A percentile compares a stretch with the other conserved stretches of the same genome.
Evolutionary conservation across 2,888 invertebrate species (phyloP).

Genomic region (Suillia variegata): DNA sequence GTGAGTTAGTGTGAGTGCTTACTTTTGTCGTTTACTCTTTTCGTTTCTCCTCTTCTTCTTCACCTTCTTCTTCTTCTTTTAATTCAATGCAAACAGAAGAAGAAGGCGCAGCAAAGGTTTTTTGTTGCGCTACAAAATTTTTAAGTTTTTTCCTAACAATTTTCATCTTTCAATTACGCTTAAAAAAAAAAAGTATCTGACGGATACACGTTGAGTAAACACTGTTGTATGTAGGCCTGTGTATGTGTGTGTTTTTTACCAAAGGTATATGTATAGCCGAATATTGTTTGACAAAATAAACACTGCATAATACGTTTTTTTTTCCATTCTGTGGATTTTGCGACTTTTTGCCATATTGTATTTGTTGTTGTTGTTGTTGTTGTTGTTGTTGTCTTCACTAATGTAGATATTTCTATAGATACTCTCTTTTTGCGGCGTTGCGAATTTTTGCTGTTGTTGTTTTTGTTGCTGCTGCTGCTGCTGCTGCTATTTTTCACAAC

Average conservation of each 20-base stretch:
- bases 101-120: background rate
- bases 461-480: too few species aligned
- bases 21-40: background rate
- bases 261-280: too few species aligned
- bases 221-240: background rate
- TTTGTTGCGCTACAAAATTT: background rate
- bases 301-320: background rate
- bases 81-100: background rate
- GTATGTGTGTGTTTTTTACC: background rate
- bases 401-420: too few species aligned
- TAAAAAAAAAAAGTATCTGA: background rate
- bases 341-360: too few species aligned
- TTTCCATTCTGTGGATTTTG: background rate
- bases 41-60: background rate
- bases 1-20: background rate
- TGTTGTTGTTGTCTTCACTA: background rate
- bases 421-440: too few species aligned
- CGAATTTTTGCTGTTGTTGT: too few species aligned
- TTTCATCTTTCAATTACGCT: background rate
- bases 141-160: background rate
- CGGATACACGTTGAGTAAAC: conserved; percentile 2
- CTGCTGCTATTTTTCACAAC: background rate
- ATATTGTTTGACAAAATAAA: background rate
- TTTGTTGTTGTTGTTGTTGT: background rate
- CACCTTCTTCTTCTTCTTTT: background rate